Evolutionary conservation across 2,888 invertebrate genomes (phyloP).

Genomic region (Drosophila kokeensis): DNA sequence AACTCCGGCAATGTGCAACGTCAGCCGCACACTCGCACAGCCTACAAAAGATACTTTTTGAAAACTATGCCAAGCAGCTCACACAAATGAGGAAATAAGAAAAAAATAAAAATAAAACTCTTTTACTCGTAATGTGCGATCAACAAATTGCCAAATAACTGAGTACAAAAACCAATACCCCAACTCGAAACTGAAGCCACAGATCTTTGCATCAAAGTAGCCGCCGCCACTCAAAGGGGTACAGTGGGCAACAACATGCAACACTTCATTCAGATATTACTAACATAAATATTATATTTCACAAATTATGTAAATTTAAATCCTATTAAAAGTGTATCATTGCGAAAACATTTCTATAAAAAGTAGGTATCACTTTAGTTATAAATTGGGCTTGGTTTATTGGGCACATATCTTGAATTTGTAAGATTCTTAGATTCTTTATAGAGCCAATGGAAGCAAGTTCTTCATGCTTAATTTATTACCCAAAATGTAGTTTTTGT

Average conservation of each 20-base stretch:
- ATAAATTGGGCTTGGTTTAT: background rate
- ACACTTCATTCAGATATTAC: background rate
- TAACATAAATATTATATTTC: background rate
- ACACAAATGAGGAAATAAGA: background rate
- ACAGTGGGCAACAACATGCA: conserved; percentile 37
- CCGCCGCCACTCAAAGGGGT: conserved; percentile 43
- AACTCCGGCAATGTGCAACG: conserved; percentile 47
- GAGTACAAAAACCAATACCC: conserved; percentile 45
- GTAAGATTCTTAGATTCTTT: background rate
- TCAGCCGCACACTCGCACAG: conserved; percentile 16
- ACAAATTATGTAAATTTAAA: background rate
- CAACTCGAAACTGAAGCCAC: conserved; percentile 30
- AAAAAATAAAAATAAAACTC: conserved; percentile 26
- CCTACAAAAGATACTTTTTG: conserved; percentile 57
- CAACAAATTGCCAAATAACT: conserved; percentile 76
- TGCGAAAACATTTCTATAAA: background rate
- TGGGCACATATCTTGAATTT: background rate
- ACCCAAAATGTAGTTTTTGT: conserved; percentile 1
- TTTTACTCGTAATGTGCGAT: conserved; percentile 59
- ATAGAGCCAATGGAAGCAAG: background rate
- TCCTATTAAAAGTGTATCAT: background rate
- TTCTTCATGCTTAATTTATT: background rate
- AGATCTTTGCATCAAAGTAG: conserved; percentile 68
- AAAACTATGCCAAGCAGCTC: conserved; percentile 51
- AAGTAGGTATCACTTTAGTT: background rate